Evolutionary conservation across 2,113 vertebrate genomes (phyloP).

Genomic region (Heterocephalus glaber): DNA sequence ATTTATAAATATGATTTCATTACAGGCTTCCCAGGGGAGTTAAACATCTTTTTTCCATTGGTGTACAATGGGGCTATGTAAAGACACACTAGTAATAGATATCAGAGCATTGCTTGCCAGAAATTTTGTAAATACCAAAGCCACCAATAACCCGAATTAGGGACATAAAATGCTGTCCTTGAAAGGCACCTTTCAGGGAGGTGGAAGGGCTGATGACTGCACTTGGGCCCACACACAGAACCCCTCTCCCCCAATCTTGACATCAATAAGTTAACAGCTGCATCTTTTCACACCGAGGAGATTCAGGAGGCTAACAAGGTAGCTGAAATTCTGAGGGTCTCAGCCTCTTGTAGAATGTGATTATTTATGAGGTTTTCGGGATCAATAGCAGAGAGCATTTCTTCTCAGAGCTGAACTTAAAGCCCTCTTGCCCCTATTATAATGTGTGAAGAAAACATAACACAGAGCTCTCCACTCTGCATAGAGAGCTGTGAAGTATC

Average conservation of each 20-base stretch:
- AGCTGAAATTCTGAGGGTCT: neutral
- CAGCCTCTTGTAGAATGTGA: neutral
- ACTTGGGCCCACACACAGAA: neutral
- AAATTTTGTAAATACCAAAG: constrained; percentile 37
- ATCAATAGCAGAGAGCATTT: neutral
- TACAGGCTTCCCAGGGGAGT: neutral
- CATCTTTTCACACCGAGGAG: constrained; percentile 40
- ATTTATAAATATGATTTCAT: constrained; percentile 68
- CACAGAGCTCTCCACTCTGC: neutral
- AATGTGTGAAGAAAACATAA: constrained; percentile 27
- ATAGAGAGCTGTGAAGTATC: neutral
- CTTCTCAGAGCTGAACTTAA: neutral
- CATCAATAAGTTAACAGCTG: neutral
- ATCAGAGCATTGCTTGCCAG: neutral
- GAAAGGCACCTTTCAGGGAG: neutral
- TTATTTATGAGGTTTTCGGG: neutral
- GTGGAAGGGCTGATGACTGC: neutral
- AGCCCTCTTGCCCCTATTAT: neutral
- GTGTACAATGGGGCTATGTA: neutral
- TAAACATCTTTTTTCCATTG: constrained; percentile 23
- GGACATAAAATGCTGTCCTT: constrained; percentile 16
- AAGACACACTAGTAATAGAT: constrained; percentile 8
- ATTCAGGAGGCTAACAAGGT: neutral
- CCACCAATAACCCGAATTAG: neutral
- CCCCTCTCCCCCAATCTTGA: neutral